Evolutionary conservation across 2,888 invertebrate species (phyloP), one percentile per base, ranked within the genome.

Genomic region (Marasmarcha lunaedactyla): DNA sequence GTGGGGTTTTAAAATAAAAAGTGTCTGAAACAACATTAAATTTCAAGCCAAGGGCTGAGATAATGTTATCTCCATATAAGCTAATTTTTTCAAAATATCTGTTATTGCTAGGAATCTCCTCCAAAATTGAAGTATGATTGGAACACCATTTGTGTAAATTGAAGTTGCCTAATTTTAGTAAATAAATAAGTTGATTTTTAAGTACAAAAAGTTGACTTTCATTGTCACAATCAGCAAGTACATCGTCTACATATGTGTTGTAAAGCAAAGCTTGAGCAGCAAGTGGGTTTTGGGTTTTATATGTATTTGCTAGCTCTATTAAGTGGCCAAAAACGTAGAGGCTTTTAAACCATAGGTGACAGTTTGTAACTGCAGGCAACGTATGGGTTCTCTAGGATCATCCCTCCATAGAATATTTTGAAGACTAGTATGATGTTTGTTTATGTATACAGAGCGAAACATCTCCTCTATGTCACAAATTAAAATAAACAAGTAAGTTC

Each of bases 331-430:
- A 27, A 30, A 44, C 4, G 42, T 25, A 14, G 44, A 44, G 12
- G 35, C 26, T 9, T 39, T 44, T 13, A 44, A 15, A 9, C 44
- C 44, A 38, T 44, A 44, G 2, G 42, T 42, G 3, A 44, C 30
- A 1, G 42, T 44, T 25, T 44, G 40, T 7, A 44, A 30, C 37
- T 42, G 42, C 10, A 42, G 11, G 14, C 39, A 40, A 10, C 20
- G 20, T 2, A 43, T 26, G 7, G 36, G 14, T 26, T 38, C 12
- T 12, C 10, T 36, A 4, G 33, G 11, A 9, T 11, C 12, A 33
- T 38, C 37, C 1, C 41, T 25, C 44, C 44, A 44, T 5, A 44
- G 33, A 30, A 35, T 34, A 13, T 11, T 36, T 9, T 30, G 10
- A 9, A 10, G 12, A 14, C 11, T n/a, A 15, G 7, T 27, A 10